Evolutionary conservation across 2,113 vertebrate species (phyloP), one percentile per base, ranked within the genome.

Genomic region (Phrynosoma blainvillii): DNA sequence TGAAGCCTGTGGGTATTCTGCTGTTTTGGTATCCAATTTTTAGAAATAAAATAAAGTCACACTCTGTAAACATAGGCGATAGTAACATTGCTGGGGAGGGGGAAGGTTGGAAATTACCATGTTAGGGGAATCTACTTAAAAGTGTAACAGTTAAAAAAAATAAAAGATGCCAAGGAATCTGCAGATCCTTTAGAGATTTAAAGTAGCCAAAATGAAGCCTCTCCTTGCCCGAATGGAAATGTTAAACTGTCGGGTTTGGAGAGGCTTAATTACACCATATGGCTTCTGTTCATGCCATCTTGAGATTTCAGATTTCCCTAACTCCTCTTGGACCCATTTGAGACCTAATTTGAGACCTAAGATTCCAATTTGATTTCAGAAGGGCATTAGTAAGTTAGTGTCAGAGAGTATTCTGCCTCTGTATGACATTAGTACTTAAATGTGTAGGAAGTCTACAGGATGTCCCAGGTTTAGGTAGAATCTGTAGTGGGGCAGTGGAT

Each of bases 261-360:
- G 56, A 42, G 25, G 32, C 32, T 73, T 62, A 77, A 76, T 77
- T 77, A 23, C 4, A 65, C 54, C 73, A 47, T 85, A 73, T 85
- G 84, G 73, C 56, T 83, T 70, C 65, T 77, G 7, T 27, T 77
- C 5, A 7, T 77, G 73, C 36, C 54, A 42, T 76, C 74, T 85
- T 5, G 74, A 85, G 84, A 76, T 62, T 85, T 77, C 74, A 30
- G 16, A 66, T 85, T 42, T 77, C 23, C 32, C 54, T 75, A 76
- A 5, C 23, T 52, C 84, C 56, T 66, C 75, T 75, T 66, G 56
- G 56, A 18, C 23, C 25, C 74, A 65, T 36, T 65, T 77, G 84
- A 85, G 56, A 1, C 54, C 36, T 62, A 5, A 62, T 85, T 23
- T 65, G 84, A 36, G 36, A 10, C 25, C 74, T 77, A 12, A 65